phyloP scores from a whole-genome alignment of 2,888 invertebrate species.

The Ernsta delagoae region DNA sequence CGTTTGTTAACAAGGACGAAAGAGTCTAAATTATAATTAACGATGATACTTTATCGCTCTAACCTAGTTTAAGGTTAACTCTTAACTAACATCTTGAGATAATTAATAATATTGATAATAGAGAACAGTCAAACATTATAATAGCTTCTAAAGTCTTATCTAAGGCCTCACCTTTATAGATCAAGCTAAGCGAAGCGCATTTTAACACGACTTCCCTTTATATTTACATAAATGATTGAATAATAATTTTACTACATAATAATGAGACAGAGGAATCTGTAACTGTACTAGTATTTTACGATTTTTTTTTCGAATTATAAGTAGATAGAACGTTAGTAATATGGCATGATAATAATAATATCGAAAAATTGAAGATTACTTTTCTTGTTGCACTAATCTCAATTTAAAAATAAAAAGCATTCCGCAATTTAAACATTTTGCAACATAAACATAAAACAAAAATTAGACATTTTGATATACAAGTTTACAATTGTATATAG shows the following conservation, averaged over 20 bases:
- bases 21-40: too few species aligned
- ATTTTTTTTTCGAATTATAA: too few species aligned
- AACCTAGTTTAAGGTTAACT: too few species aligned
- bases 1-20: too few species aligned
- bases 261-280: too few species aligned
- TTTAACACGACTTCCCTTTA: neutral
- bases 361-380: neutral
- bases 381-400: too few species aligned
- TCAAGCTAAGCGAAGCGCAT: constrained; percentile 1
- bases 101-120: neutral
- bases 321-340: neutral
- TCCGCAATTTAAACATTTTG: neutral
- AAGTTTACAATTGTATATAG: neutral
- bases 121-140: neutral
- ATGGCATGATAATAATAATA: neutral
- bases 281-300: neutral
- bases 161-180: constrained; percentile 3
- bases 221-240: neutral
- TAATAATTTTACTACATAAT: neutral
- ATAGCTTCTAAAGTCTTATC: constrained; percentile 2
- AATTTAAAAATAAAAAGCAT: neutral
- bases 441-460: too few species aligned
- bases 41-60: too few species aligned
- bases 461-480: neutral
- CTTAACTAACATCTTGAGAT: neutral